Percentiles rank a stretch among this genome's conserved stretches.
Conservation (phyloP, 2,797 vertebrate species). For the Phyllotis vaccarum region DNA sequence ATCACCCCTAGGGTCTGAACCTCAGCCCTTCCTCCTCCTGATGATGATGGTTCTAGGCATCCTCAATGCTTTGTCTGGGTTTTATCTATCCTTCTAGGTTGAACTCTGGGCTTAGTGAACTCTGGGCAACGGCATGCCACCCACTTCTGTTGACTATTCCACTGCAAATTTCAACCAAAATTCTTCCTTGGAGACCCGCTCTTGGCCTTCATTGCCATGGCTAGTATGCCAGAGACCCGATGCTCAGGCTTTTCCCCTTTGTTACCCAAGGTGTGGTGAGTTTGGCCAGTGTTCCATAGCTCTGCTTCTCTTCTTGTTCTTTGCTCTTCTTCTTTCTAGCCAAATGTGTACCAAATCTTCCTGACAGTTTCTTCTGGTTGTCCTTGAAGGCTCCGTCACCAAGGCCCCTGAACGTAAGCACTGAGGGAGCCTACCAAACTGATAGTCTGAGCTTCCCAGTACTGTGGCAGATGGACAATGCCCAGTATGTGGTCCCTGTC, state of each 20-base stretch:
- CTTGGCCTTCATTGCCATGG: neutral
- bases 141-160: fast-evolving
- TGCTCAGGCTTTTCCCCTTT: no score
- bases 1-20: neutral
- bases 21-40: neutral
- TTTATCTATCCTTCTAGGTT: neutral
- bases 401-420: neutral
- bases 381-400: neutral
- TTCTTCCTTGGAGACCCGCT: neutral
- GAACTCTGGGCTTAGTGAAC: neutral
- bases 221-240: neutral
- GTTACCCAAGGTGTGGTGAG: fast-evolving
- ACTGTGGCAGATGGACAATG: fast-evolving
- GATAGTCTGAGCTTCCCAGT: neutral
- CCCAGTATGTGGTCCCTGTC: no score
- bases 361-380: neutral
- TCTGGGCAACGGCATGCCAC: fast-evolving
- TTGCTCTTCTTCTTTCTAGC: neutral
- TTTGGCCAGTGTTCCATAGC: no score
- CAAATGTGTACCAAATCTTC: neutral
- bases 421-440: neutral
- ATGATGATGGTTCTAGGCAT: neutral
- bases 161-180: fast-evolving
- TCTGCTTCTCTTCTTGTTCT: neutral
- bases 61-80: neutral